phyloP scores from a whole-genome alignment of 2,888 invertebrate genomes.

The Scaeva pyrastri region DNA sequence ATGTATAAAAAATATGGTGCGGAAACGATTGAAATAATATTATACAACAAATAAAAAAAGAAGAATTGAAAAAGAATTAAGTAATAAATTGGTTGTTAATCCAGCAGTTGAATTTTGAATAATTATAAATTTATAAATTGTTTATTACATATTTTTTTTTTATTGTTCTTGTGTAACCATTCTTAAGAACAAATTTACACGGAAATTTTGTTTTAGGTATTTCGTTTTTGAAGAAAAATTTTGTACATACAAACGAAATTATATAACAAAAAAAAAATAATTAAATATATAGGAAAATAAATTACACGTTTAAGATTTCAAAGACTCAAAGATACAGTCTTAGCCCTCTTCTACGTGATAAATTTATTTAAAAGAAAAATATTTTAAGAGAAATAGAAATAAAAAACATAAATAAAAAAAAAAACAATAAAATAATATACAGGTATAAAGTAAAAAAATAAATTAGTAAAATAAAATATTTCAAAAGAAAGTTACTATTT shows the following conservation, averaged over 20 bases:
- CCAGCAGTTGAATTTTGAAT: conserved; percentile 73
- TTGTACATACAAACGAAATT: conserved; percentile 70
- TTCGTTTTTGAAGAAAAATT: conserved; percentile 79
- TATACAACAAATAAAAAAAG: conserved; percentile 25
- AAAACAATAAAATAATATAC: conserved; percentile 51
- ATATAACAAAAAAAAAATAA: conserved; percentile 42
- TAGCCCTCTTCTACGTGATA: conserved; percentile 47
- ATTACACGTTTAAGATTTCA: conserved; percentile 48
- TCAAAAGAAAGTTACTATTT: conserved; percentile 71
- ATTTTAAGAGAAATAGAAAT: conserved; percentile 49
- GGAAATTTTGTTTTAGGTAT: conserved; percentile 70
- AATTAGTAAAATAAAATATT: conserved; percentile 61
- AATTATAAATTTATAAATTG: background rate
- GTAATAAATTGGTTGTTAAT: conserved; percentile 76
- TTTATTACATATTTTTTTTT: conserved; percentile 21
- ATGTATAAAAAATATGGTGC: conserved; percentile 73
- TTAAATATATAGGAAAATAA: too few relatives aligned
- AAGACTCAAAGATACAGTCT: conserved; percentile 40
- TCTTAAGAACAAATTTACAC: conserved; percentile 75
- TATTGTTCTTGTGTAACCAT: conserved; percentile 71
- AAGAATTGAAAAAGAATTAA: conserved; percentile 29
- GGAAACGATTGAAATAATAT: conserved; percentile 56
- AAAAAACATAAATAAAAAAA: conserved; percentile 73
- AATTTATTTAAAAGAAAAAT: conserved; percentile 40
- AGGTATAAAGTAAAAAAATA: conserved; percentile 75